Percentiles rank a stretch among this genome's conserved stretches.
These are phyloP conservation scores for Martes martes DNA, from an alignment of 2,113 vertebrate genomes.

Conservation along the genomic window DNA sequence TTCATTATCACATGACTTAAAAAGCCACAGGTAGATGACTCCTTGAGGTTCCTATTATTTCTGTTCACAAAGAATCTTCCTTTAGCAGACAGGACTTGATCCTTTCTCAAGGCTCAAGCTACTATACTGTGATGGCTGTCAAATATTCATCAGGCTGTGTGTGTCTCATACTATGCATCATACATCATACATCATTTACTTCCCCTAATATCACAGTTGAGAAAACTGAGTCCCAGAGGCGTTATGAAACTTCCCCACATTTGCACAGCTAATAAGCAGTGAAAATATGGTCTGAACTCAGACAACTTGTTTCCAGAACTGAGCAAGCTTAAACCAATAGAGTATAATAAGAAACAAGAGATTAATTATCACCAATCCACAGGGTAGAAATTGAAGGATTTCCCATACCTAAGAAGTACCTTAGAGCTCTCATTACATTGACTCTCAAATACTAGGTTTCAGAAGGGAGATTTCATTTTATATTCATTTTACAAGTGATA, in stretches of 20 bases:
- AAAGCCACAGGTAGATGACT: slow-evolving; percentile 35
- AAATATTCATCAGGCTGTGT: background rate
- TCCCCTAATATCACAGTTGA: background rate
- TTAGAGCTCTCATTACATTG: background rate
- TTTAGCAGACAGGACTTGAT: slow-evolving; percentile 1
- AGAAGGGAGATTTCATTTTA: background rate
- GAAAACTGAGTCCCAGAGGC: background rate
- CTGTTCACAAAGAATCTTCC: background rate
- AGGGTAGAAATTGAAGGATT: background rate
- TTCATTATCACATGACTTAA: slow-evolving; percentile 39
- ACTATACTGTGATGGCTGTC: background rate
- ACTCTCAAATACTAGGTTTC: background rate
- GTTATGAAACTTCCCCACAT: background rate
- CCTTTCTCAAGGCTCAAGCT: background rate
- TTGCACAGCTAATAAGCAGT: background rate
- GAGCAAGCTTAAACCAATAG: background rate
- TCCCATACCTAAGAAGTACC: background rate
- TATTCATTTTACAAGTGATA: background rate
- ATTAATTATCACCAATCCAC: background rate
- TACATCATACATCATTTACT: background rate
- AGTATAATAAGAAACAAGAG: background rate
- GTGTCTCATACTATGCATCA: background rate
- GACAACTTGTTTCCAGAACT: background rate
- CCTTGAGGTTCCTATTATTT: slow-evolving; percentile 3
- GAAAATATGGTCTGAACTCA: background rate